phyloP scores from a whole-genome alignment of 2,113 vertebrate species.

The Pteruthius melanotis region DNA sequence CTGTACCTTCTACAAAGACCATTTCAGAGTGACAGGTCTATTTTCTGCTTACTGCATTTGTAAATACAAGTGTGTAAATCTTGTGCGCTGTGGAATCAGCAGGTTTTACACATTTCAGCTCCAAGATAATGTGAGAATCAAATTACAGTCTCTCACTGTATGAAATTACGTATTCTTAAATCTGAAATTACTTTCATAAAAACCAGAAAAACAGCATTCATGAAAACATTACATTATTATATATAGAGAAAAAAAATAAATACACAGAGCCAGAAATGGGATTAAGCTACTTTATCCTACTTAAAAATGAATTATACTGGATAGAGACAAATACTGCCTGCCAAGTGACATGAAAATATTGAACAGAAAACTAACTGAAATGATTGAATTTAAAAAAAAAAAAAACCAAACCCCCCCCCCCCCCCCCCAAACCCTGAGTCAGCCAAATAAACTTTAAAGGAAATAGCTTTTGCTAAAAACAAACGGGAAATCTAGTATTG shows the following conservation, averaged over 20 bases:
- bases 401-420: rapidly evolving
- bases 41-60: background rate
- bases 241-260: background rate
- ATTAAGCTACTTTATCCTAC: background rate
- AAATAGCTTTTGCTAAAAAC: background rate
- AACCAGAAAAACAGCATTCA: background rate
- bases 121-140: background rate
- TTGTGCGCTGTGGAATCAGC: background rate
- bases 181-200: background rate
- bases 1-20: background rate
- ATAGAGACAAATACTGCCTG: background rate
- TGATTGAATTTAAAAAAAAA: background rate
- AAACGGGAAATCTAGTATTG: background rate
- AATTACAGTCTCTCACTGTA: background rate
- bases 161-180: background rate
- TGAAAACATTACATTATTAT: background rate
- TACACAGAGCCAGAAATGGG: background rate
- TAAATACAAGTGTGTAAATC: background rate
- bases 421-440: background rate
- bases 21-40: background rate
- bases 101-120: background rate
- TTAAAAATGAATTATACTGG: background rate
- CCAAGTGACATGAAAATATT: background rate
- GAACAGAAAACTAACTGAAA: background rate
- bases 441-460: background rate